Base-by-base conservation (phyloP, 2,797 vertebrate genomes). In the Enteromius afrohamiltoni region DNA sequence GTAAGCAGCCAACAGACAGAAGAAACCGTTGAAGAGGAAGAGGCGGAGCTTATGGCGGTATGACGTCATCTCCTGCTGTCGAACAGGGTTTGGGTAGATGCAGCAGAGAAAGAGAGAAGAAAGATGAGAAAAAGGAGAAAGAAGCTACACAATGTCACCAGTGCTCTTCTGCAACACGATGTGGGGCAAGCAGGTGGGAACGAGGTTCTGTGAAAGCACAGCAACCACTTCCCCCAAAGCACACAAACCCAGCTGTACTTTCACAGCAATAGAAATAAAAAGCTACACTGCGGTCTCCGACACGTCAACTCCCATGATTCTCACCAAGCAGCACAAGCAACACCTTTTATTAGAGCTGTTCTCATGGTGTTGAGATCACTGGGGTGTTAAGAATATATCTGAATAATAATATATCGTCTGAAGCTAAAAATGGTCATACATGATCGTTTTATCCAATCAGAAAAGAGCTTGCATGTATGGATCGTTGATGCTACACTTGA, bases 21-120 rank as follows among this genome's bases (percentile, higher is more conserved):
- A 93, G 89, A 91, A 0, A 82, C 96, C 77, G 90, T 97, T 98
- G 89, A 96, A 94, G 86, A 96, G 47, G 90, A 97, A 96, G 84
- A 99, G 94, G 85, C 95, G 93, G 86, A 91, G 76, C 90, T 99
- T 99, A 94, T 93, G 96, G 76, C 84, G 91, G 86, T 95, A 97
- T 0, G 98, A 99, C 40, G 88, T 97, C 84, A 93, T 92, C 83
- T 98, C 97, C 98, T 99, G 92, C n/a, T 51, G 82, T 73, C 31
- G 67, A 62, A 88, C 70, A 77, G 19, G 75, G 73, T 83, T 37
- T 8, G 82, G 73, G 77, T 8, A 81, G 58, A 75, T 67, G 65
- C 11, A 69, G 65, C 69, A 67, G 83, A 76, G 79, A 47, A 51
- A 73, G 16, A 60, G 78, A 74, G 83, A 58, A 58, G 45, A 42